These are phyloP conservation scores for Hypomecis atomaria DNA, from an alignment of 2,888 invertebrate genomes.

Conservation along the genomic window DNA sequence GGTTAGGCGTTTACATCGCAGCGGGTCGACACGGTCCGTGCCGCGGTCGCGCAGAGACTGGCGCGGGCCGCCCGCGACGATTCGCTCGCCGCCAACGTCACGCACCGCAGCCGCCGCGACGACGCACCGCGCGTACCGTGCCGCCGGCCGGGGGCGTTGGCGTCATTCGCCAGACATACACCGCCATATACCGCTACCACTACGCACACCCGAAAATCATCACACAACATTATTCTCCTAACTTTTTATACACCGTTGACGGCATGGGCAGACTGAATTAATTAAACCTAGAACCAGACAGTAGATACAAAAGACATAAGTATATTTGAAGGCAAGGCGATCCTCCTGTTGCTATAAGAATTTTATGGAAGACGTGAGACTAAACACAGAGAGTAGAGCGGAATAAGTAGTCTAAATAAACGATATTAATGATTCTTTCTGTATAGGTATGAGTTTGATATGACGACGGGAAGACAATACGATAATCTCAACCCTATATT, in stretches of 20 bases:
- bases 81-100: constrained; percentile 47
- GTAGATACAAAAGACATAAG: not conserved
- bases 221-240: constrained; percentile 13
- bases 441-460: constrained; percentile 40
- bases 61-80: constrained; percentile 49
- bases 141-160: constrained; percentile 64
- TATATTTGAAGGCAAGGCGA: not conserved
- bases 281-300: not conserved
- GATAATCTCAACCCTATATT: constrained; percentile 26
- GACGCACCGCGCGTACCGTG: constrained; percentile 19
- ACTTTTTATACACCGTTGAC: constrained; percentile 18
- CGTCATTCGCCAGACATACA: constrained; percentile 67
- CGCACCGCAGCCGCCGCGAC: constrained; percentile 47
- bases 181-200: constrained; percentile 38
- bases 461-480: constrained; percentile 22
- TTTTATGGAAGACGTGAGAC: constrained; percentile 52
- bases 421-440: constrained; percentile 14
- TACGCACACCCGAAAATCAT: constrained; percentile 41
- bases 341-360: not conserved
- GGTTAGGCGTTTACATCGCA: constrained; percentile 82
- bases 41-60: constrained; percentile 81
- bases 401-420: constrained; percentile 38
- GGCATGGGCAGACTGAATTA: not conserved
- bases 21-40: constrained; percentile 80
- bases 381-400: constrained; percentile 54